These are phyloP conservation scores for Hirudinaria manillensis DNA, from an alignment of 2,888 invertebrate species.

Conservation along the genomic window DNA sequence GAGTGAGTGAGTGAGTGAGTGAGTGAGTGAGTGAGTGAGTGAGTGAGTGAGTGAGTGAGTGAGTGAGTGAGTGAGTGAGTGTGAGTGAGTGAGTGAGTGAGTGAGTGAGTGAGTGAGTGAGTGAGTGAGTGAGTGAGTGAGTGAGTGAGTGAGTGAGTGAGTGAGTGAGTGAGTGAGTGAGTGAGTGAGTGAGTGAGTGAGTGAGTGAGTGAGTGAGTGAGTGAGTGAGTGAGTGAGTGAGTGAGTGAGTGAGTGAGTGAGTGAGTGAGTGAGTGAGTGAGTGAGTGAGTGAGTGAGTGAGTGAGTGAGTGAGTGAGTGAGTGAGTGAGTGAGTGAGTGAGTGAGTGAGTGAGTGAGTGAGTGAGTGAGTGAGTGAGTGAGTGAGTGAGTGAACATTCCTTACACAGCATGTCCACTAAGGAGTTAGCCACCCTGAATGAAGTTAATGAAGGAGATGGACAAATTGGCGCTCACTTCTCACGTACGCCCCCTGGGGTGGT, in stretches of 20 bases:
- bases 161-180: slow-evolving; percentile 34
- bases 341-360: slow-evolving; percentile 34
- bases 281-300: slow-evolving; percentile 28
- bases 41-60: slow-evolving; percentile 29
- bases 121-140: slow-evolving; percentile 37
- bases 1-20: slow-evolving; percentile 31
- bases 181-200: slow-evolving; percentile 26
- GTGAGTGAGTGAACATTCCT: slow-evolving; percentile 32
- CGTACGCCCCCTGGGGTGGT: slow-evolving; percentile 9
- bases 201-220: slow-evolving; percentile 27
- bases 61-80: slow-evolving; percentile 35
- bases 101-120: slow-evolving; percentile 37
- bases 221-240: slow-evolving; percentile 32
- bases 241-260: slow-evolving; percentile 29
- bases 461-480: slow-evolving; percentile 9
- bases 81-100: slow-evolving; percentile 29
- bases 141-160: slow-evolving; percentile 37
- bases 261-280: slow-evolving; percentile 28
- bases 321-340: slow-evolving; percentile 33
- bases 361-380: slow-evolving; percentile 34
- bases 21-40: slow-evolving; percentile 25
- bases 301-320: slow-evolving; percentile 33
- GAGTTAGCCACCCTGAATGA: not conserved
- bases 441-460: slow-evolving; percentile 14
- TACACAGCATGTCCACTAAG: slow-evolving; percentile 22